Evolutionary conservation across 2,113 vertebrate species (phyloP).

Genomic region (Menidia beryllina): DNA sequence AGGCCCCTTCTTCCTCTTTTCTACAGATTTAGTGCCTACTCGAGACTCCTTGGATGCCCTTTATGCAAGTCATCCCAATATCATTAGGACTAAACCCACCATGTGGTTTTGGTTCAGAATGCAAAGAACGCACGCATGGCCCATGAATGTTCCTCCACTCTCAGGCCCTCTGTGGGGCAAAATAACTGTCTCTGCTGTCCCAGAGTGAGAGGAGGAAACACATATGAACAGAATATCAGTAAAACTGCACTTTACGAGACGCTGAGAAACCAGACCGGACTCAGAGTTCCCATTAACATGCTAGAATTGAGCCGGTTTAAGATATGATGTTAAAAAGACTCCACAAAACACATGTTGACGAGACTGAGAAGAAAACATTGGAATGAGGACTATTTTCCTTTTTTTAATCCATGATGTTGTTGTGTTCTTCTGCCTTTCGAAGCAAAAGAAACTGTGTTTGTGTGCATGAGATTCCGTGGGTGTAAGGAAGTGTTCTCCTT

Average conservation of each 20-base stretch:
- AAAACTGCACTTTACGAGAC: slow-evolving; percentile 27
- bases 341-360: slow-evolving; percentile 6
- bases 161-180: slow-evolving; percentile 50
- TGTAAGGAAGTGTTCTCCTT: slow-evolving; percentile 57
- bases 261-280: not conserved
- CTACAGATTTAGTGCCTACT: slow-evolving; percentile 57
- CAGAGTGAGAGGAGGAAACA: slow-evolving; percentile 35
- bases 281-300: not conserved
- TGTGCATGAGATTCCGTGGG: slow-evolving; percentile 19
- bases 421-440: slow-evolving; percentile 51
- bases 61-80: slow-evolving; percentile 76
- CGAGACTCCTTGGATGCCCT: slow-evolving; percentile 60
- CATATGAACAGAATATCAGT: slow-evolving; percentile 33
- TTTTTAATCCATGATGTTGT: slow-evolving; percentile 14
- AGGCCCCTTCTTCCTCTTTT: slow-evolving; percentile 23
- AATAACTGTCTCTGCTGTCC: slow-evolving; percentile 54
- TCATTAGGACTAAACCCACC: slow-evolving; percentile 69
- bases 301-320: not conserved
- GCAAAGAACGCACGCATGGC: slow-evolving; percentile 63
- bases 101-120: slow-evolving; percentile 73
- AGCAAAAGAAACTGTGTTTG: slow-evolving; percentile 33
- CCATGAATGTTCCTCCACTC: slow-evolving; percentile 53
- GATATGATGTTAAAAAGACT: not conserved
- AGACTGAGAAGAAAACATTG: not conserved
- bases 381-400: slow-evolving; percentile 3